These are phyloP conservation scores for Arizona elegans DNA, from an alignment of 2,113 vertebrate genomes.

Conservation along the genomic window DNA sequence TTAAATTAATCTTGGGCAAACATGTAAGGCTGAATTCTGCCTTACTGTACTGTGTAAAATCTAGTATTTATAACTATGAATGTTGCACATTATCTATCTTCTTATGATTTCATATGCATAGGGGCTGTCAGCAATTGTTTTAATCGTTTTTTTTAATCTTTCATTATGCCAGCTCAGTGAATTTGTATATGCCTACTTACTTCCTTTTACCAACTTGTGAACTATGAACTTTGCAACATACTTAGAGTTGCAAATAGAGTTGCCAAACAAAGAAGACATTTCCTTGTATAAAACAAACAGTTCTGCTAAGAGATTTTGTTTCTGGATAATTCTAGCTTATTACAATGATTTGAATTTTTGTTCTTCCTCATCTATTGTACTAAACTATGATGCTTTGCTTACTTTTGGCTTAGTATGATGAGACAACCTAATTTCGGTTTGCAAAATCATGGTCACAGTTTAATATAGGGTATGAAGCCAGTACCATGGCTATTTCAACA, in stretches of 20 bases:
- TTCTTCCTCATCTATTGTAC: neutral
- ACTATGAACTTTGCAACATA: neutral
- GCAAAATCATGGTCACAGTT: neutral
- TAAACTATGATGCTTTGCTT: neutral
- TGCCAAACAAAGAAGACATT: neutral
- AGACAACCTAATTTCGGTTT: neutral
- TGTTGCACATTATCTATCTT: too few relatives aligned
- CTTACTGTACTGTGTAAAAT: neutral
- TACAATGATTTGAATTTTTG: neutral
- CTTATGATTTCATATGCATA: neutral
- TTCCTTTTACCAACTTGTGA: neutral
- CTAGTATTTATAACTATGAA: neutral
- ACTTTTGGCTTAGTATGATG: neutral
- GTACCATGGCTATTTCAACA: neutral
- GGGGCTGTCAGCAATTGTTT: too few relatives aligned
- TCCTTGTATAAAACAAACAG: neutral
- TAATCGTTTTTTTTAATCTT: neutral
- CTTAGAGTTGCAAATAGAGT: neutral
- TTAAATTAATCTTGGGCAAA: neutral
- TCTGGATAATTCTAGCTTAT: neutral
- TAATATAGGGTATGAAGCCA: neutral
- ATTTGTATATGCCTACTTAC: neutral
- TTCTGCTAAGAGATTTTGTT: neutral
- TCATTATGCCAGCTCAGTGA: neutral
- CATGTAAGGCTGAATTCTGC: neutral